A percentile compares a stretch with the other conserved stretches of the same genome.
phyloP scores from a whole-genome alignment of 2,888 invertebrate genomes.

The Ectropis crepuscularia region DNA sequence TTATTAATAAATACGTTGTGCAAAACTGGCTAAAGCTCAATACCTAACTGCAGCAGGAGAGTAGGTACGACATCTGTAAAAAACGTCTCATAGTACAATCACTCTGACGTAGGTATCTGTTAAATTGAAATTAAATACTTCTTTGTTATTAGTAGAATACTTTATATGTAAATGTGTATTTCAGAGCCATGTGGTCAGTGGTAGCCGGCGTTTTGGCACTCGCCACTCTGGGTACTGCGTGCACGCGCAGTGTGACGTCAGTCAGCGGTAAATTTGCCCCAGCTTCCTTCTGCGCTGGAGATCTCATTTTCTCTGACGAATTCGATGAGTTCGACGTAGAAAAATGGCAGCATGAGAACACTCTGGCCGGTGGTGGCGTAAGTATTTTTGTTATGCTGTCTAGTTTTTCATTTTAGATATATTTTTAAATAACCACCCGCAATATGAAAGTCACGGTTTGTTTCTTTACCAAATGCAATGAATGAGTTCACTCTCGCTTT shows the following conservation, averaged over 20 bases:
- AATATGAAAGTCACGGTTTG: no score
- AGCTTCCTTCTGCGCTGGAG: conserved; percentile 79
- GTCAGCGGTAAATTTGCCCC: conserved; percentile 82
- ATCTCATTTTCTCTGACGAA: conserved; percentile 86
- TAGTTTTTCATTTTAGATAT: no score
- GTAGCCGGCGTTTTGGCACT: conserved; percentile 57
- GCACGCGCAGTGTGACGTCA: conserved; percentile 75
- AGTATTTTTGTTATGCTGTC: conserved; percentile 51
- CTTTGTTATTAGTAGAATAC: no score
- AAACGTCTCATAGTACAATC: no score
- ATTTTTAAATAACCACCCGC: no score
- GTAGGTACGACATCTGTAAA: background rate
- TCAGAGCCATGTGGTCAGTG: conserved; percentile 64
- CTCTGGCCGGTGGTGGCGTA: conserved; percentile 87
- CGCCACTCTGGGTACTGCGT: conserved; percentile 60
- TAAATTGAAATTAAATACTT: no score
- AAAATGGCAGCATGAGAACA: conserved; percentile 88
- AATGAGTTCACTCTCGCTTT: no score
- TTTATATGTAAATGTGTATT: conserved; percentile 19
- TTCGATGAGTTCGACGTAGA: conserved; percentile 85
- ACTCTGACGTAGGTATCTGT: no score
- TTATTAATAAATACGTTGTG: no score
- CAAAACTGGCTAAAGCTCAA: no score
- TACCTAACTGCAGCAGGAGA: no score
- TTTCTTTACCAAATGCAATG: no score